Evolutionary conservation across 2,113 vertebrate genomes (phyloP).

Genomic region (Catharus bicknelli): DNA sequence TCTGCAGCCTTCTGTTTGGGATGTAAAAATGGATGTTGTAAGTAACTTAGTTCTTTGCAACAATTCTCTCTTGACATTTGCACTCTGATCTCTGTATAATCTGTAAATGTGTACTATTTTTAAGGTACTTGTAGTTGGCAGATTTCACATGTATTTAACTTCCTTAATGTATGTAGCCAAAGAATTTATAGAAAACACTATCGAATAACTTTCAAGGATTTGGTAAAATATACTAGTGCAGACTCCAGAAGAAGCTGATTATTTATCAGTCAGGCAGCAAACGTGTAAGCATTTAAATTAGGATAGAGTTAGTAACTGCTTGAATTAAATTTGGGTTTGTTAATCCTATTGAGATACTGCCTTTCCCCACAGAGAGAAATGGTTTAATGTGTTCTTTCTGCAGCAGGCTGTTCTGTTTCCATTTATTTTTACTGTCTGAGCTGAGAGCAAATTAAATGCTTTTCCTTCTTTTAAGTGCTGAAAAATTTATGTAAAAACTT

Average conservation of each 20-base stretch:
- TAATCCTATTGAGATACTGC: not conserved
- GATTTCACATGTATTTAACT: slow-evolving; percentile 46
- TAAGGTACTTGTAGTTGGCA: slow-evolving; percentile 28
- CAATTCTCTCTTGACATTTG: slow-evolving; percentile 26
- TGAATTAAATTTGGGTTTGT: not conserved
- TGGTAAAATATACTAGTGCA: slow-evolving; percentile 9
- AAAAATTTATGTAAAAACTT: slow-evolving; percentile 31
- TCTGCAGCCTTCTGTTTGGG: slow-evolving; percentile 29
- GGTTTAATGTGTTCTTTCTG: not conserved
- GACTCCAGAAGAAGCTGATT: slow-evolving; percentile 21
- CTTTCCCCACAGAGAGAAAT: not conserved
- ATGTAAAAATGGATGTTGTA: slow-evolving; percentile 32
- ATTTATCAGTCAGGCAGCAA: not conserved
- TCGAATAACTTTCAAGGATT: not conserved
- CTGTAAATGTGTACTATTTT: slow-evolving; percentile 62
- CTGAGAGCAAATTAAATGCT: slow-evolving; percentile 1
- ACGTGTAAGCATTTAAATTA: not conserved
- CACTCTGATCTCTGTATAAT: slow-evolving; percentile 49
- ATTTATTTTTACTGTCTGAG: slow-evolving; percentile 1
- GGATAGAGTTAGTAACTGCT: not conserved
- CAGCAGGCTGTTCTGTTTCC: not conserved
- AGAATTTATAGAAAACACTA: slow-evolving; percentile 58
- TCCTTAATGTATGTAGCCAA: slow-evolving; percentile 60
- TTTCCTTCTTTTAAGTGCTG: slow-evolving; percentile 23
- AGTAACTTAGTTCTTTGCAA: slow-evolving; percentile 29